phyloP scores from a whole-genome alignment of 2,113 vertebrate species.

The Erythrocercus mccallii region DNA sequence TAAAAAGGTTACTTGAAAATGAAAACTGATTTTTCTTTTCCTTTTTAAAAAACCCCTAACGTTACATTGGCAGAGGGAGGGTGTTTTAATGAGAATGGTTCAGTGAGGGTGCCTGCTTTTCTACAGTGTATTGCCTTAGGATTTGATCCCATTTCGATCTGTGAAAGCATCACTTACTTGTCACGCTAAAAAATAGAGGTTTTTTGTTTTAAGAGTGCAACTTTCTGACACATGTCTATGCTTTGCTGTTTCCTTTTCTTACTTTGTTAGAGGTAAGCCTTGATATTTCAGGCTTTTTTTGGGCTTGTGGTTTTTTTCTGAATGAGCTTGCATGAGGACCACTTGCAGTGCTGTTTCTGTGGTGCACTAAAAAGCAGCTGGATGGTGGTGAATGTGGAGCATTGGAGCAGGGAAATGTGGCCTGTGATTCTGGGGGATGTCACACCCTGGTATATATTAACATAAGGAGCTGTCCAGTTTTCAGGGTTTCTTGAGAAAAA shows the following conservation, averaged over 20 bases:
- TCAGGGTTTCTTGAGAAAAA: not conserved
- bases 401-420: not conserved
- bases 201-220: not conserved
- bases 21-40: constrained; percentile 17
- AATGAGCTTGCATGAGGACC: not conserved
- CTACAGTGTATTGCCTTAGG: constrained; percentile 8
- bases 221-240: not conserved
- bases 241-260: not conserved
- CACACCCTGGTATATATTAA: not conserved
- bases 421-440: not conserved
- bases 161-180: not conserved
- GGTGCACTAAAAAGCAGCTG: not conserved
- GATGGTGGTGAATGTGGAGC: not conserved
- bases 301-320: not conserved
- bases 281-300: not conserved
- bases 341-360: not conserved
- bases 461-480: not conserved
- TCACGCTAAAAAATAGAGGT: not conserved
- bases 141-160: not conserved
- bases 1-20: constrained; percentile 67
- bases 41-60: not conserved
- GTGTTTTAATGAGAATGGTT: constrained; percentile 58
- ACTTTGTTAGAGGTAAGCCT: not conserved
- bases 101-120: constrained; percentile 32
- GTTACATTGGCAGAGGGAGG: constrained; percentile 34